Base-by-base conservation (phyloP, 2,888 invertebrate genomes). In the Ophion costatus region DNA sequence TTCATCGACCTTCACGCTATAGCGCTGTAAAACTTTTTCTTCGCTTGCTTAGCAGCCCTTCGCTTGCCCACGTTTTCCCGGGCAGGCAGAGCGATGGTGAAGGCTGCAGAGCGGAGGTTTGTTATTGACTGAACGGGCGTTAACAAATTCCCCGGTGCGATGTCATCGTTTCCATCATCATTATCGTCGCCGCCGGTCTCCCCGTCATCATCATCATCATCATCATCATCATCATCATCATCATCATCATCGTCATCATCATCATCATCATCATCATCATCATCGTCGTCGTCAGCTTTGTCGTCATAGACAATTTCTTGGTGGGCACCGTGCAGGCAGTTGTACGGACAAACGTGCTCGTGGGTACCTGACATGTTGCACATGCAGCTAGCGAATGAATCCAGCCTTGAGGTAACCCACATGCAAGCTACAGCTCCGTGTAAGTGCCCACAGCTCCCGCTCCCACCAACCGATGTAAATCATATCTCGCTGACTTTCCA, bases 401-500 rank as follows among this genome's bases (percentile, higher is more conserved):
- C 33, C 22, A 33, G 51, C 29, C 22, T 24, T 38, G 38, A 38
- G 38, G 38, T 38, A 14, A 17, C 42, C 45, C n/a, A 57, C 42
- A 77, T 29, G 42, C 77, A 59, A 45, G 61, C 61, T 56, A 75
- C 77, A 81, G 61, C 66, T 80, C 59, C 20, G 83, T 83, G 74
- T 66, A 83, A 85, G 85, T 56, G 51, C 59, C 59, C 42, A 59
- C 56, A 59, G 83, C 76, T 83, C 38, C 74, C 63, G 82, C 74
- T 80, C 61, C 66, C 38, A 77, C 79, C 80, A 85, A 82, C 76
- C 66, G 85, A 87, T 88, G 86, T 88, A 87, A 88, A 88, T 88
- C 88, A 88, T 87, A 87, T 84, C 83, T 84, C 77, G 82, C 75
- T 71, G 66, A 79, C 71, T 84, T 79, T 78, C 67, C 74, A 82